Evolutionary conservation across 2,797 vertebrate genomes (phyloP), one percentile per base, ranked within the genome.

Genomic region (Gymnocypris eckloni): DNA sequence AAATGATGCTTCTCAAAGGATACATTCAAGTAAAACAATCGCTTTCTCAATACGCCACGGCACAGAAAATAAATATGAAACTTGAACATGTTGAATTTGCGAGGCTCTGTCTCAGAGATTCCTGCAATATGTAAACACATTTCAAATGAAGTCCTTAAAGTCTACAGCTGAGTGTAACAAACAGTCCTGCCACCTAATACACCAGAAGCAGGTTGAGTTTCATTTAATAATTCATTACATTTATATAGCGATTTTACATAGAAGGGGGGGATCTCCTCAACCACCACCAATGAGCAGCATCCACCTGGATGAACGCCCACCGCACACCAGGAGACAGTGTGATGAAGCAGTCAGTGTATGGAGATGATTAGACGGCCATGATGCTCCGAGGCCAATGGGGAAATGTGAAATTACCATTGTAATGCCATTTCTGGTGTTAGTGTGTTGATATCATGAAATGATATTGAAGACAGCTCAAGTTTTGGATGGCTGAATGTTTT

Each of bases 61-160:
- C 56, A 69, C 64, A 81, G 3, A 39, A n/a, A 81, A 81, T 69
- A 52, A 81, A 81, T 81, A 64, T 79, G 41, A 45, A 81, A 69
- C 33, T 43, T 16, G 56, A 78, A 84, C 15, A 2, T 43, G 59
- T 64, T 22, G 20, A 56, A 54, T 22, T 56, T 56, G 75, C n/a
- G 33, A 45, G 16, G 22, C 39, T 28, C 41, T 37, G 25, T 83
- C 3, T 15, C 54, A 66, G 13, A 83, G 20, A 39, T 16, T 2
- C 22, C 48, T 15, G 39, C 39, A 50, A 33, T 25, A 76, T 39
- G 43, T 83, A 76, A 83, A 83, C 56, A 66, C 45, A 64, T 59
- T 45, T 61, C 25, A 73, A 15, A 20, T 13, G 2, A 71, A 28
- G 50, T 45, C 37, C 15, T 41, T 39, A 39, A 43, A 56, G 16